Base-by-base conservation (phyloP, 1,140 invertebrate genomes). In the Bombus vancouverensis region DNA sequence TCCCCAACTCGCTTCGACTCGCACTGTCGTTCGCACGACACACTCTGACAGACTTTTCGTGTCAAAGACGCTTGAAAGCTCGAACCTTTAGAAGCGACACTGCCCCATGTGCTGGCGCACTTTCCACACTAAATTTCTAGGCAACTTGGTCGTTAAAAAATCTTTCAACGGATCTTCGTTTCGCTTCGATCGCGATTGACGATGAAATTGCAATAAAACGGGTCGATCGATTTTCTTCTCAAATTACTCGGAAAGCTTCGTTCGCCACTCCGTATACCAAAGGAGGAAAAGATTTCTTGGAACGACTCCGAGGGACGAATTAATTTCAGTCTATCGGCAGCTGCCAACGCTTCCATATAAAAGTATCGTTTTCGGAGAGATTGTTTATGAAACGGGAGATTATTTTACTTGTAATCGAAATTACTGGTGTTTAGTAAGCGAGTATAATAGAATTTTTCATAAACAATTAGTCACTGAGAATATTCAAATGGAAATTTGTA, bases 11-110 rank as follows among this genome's bases (percentile, higher is more conserved):
- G 28, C 59, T 77, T 78, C 47, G 15, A 47, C 44, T 47, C 44
- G 44, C 53, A 42, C 75, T 87, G 79, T 5, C 44, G 83, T 75
- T 62, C 83, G 86, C 85, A 76, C 88, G 89, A 88, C 70, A 88
- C 44, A 81, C 87, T 89, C 79, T 66, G 53, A 71, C 39, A 86
- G 25, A 13, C 37, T 4, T 9, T 9, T 10, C 59, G 37, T 42
- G 34, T 34, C 22, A 47, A 68, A 37, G 44, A 66, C 6, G 47
- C 18, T 53, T 2, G 47, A 22, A 22, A 53, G 0, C 47, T 22
- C 6, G 47, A 53, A 53, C 18, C 47, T 53, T 8, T 18, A 1
- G 4, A 5, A 47, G 44, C 44, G 44, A 47, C 15, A 18, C 44
- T 47, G 44, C 18, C 44, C 44, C 44, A 15, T 15, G 15, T 5